Evolutionary conservation across 2,888 invertebrate genomes (phyloP).

Genomic region (Ophonus ardosiacus): DNA sequence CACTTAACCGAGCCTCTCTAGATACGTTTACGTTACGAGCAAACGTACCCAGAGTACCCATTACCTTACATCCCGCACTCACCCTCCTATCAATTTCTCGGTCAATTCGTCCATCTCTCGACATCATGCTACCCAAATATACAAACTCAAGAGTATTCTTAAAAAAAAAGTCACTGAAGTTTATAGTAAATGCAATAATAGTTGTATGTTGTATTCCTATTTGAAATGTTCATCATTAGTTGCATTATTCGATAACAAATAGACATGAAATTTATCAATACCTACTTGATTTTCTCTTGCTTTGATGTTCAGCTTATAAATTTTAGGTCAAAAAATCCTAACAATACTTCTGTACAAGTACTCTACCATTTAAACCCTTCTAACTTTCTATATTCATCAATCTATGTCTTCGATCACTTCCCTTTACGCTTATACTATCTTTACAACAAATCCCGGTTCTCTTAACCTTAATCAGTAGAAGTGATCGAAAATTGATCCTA

Average conservation of each 20-base stretch:
- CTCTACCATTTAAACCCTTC: background rate
- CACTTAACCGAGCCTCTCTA: too few species aligned
- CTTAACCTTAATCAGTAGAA: background rate
- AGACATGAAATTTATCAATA: background rate
- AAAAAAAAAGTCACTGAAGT: too few species aligned
- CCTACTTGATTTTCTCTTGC: background rate
- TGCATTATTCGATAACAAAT: background rate
- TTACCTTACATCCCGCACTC: too few species aligned
- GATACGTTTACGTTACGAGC: too few species aligned
- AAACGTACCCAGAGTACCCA: too few species aligned
- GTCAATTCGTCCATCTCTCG: too few species aligned
- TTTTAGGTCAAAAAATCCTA: conserved; percentile 43
- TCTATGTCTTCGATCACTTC: conserved; percentile 31
- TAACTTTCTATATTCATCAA: conserved; percentile 30
- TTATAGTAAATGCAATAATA: background rate
- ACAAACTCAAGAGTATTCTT: too few species aligned
- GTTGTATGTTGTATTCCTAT: background rate
- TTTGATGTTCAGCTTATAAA: background rate
- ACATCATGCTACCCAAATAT: too few species aligned
- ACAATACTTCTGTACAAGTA: conserved; percentile 39
- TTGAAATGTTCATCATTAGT: background rate
- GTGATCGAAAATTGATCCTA: background rate
- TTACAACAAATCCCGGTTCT: background rate
- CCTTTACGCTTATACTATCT: background rate
- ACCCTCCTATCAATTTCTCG: too few species aligned